These are phyloP conservation scores for Rhingia campestris DNA, from an alignment of 2,888 invertebrate genomes.

Conservation along the genomic window DNA sequence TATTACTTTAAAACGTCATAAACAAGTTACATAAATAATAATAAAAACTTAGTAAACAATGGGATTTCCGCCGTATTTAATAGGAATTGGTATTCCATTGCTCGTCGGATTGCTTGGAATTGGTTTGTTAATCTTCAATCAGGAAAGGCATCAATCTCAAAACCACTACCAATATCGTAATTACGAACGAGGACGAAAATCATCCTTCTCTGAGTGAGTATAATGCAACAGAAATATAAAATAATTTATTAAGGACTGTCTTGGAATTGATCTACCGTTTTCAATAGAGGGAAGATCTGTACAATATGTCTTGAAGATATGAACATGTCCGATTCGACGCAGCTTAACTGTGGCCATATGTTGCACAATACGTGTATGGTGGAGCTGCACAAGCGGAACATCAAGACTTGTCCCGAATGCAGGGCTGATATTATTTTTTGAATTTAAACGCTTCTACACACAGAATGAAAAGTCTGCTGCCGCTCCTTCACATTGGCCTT, in stretches of 20 bases:
- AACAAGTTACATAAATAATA: constrained; percentile 24
- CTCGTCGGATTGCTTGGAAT: constrained; percentile 30
- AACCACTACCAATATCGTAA: background rate
- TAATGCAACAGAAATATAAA: background rate
- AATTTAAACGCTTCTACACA: background rate
- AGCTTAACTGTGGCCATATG: constrained; percentile 75
- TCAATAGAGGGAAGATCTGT: constrained; percentile 49
- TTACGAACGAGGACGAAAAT: background rate
- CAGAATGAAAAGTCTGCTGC: constrained; percentile 1
- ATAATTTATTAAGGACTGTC: too few species aligned
- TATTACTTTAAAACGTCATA: background rate
- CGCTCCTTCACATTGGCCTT: constrained; percentile 47
- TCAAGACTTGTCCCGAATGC: constrained; percentile 35
- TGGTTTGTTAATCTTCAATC: background rate
- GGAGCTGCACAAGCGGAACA: background rate
- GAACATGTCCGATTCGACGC: constrained; percentile 6
- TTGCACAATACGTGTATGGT: constrained; percentile 70
- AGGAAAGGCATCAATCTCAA: background rate
- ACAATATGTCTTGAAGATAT: constrained; percentile 75
- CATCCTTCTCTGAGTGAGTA: constrained; percentile 14
- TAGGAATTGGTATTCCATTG: constrained; percentile 36
- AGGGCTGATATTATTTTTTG: constrained; percentile 12
- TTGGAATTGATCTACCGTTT: background rate
- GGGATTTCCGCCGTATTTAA: constrained; percentile 26
- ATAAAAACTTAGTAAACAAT: background rate